Evolutionary conservation across 2,113 vertebrate genomes (phyloP), one percentile per base, ranked within the genome.

Genomic region (Stomatorhinus ivindoensis): DNA sequence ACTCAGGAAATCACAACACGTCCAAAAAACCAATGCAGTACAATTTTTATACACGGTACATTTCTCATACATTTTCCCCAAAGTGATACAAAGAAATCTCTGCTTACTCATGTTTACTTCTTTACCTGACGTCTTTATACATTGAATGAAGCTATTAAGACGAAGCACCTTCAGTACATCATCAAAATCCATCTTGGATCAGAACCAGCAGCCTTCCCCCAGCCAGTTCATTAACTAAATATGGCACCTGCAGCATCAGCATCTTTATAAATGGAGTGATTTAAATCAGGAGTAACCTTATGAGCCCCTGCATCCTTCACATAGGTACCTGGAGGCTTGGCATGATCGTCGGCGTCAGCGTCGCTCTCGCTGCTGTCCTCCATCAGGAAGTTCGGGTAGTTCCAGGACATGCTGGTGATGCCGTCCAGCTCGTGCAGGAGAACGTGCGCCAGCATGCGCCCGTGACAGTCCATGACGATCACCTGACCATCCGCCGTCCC

Each of bases 381-480:
- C 90, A 99, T 98, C 93, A 99, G 94, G 93, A 99, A 99, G 91
- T 96, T 97, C 0, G 98, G 98, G 92, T 97, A 99, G 95, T 99
- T 99, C 98, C 98, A 99, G 89, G 98, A 98, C 98, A 99, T 99
- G 95, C 97, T 96, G 91, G 99, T 96, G 90, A 99, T 98, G 89
- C 98, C 98, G 6, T 99, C 98, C 0, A 97, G 98, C 92, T 99
- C 98, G 0, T 99, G 98, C 73, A 99, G 93, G 19, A 99, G 96
- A 88, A 99, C 97, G 0, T 99, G 98, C 24, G 98, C 98, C 88
- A 99, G 96, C 98, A 99, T 99, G 90, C 98, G 95, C 87, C 98
- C 98, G 0, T 99, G 98, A 93, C 98, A 99, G 93, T 99, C 98
- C 98, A 99, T 99, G 91, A 99, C 98, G 0, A 99, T 99, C 90